Percentiles rank a stretch among this genome's conserved stretches.
phyloP scores from a whole-genome alignment of 2,797 vertebrate genomes.

The Coluber constrictor region DNA sequence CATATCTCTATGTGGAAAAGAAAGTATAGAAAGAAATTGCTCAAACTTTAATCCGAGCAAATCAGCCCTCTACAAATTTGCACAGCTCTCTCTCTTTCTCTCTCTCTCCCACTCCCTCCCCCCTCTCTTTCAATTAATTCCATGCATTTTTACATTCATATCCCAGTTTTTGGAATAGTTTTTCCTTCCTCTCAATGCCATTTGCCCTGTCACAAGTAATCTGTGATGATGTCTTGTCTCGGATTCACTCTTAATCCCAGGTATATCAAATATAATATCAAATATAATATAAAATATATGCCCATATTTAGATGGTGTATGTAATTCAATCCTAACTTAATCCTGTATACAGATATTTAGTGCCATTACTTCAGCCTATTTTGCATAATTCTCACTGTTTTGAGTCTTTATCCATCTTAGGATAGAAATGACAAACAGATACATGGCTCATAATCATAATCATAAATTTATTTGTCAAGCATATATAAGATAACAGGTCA shows the following conservation, averaged over 20 bases:
- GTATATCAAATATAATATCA: background rate
- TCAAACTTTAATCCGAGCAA: background rate
- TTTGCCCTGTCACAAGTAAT: background rate
- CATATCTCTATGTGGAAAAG: background rate
- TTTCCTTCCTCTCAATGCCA: background rate
- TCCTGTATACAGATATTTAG: background rate
- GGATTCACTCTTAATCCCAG: background rate
- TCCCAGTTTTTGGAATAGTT: background rate
- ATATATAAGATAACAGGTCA: too few species aligned
- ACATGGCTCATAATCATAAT: background rate
- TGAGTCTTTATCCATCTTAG: background rate
- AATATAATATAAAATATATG: background rate
- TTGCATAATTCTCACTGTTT: background rate
- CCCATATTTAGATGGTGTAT: background rate
- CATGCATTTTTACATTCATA: background rate
- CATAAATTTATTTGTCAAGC: too few species aligned
- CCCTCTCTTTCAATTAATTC: too few species aligned
- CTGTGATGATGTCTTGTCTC: background rate
- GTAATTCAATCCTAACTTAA: background rate
- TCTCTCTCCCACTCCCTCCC: background rate
- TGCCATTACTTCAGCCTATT: background rate
- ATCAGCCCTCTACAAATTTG: background rate
- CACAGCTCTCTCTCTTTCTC: background rate
- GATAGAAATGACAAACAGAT: background rate
- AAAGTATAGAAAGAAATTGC: background rate